Evolutionary conservation across 37 sponge, comb jelly and placozoan genomes (phyloP).

Genomic region (Spongia lamella): DNA sequence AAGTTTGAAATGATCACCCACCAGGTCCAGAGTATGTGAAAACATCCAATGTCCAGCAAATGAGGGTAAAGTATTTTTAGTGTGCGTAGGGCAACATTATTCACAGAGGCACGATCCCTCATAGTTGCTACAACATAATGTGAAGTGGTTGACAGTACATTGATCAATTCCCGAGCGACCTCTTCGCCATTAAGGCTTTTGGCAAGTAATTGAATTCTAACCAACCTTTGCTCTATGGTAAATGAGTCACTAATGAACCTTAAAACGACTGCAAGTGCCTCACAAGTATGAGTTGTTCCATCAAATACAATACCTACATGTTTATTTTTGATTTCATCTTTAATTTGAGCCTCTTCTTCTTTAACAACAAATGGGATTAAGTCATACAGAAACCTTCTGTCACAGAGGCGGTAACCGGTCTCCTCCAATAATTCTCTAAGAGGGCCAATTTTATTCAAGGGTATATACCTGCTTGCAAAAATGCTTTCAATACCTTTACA

Average conservation of each 20-base stretch:
- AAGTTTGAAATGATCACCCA: constrained; percentile 30
- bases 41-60: constrained; percentile 42
- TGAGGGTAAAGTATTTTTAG: constrained; percentile 29
- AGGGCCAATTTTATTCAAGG: constrained; percentile 11
- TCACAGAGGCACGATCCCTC: constrained; percentile 39
- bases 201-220: constrained; percentile 15
- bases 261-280: constrained; percentile 22
- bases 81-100: constrained; percentile 30
- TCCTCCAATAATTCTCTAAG: constrained; percentile 22
- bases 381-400: constrained; percentile 10
- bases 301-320: constrained; percentile 24
- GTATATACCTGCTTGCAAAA: constrained; percentile 27
- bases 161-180: constrained; percentile 21
- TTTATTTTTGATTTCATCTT: neutral
- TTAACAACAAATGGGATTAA: constrained; percentile 26
- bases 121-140: constrained; percentile 13
- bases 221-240: constrained; percentile 12
- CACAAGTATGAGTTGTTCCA: constrained; percentile 25
- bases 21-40: constrained; percentile 56
- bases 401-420: constrained; percentile 7
- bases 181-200: constrained; percentile 18
- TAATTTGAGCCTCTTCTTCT: constrained; percentile 12
- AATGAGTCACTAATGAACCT: constrained; percentile 20
- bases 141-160: constrained; percentile 8
- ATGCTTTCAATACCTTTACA: constrained; percentile 21